phyloP scores from a whole-genome alignment of 2,113 vertebrate species.

The Eptesicus fuscus region DNA sequence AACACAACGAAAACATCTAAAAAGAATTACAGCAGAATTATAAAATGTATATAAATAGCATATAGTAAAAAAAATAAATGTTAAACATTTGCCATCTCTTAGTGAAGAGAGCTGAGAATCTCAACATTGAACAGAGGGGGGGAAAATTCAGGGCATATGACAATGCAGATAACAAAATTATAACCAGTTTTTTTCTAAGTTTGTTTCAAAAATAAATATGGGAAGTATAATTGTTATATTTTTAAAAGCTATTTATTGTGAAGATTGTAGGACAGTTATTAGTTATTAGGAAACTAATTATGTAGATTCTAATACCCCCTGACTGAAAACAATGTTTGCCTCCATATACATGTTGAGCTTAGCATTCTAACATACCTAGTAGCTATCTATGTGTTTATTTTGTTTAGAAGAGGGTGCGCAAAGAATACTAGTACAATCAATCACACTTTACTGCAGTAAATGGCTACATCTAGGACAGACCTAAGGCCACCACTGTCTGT shows the following conservation, averaged over 20 bases:
- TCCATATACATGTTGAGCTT: neutral
- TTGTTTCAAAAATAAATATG: neutral
- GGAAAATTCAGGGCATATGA: neutral
- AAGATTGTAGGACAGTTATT: slow-evolving; percentile 10
- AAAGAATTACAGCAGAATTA: slow-evolving; percentile 37
- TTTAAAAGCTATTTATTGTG: slow-evolving; percentile 31
- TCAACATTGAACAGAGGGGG: neutral
- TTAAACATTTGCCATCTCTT: neutral
- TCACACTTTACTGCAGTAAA: neutral
- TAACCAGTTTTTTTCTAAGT: neutral
- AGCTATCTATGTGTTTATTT: slow-evolving; percentile 33
- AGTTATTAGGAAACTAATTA: slow-evolving; percentile 21
- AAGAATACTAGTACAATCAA: neutral
- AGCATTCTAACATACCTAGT: slow-evolving; percentile 27
- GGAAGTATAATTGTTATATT: neutral
- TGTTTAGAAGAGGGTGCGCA: neutral
- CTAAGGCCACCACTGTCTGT: neutral
- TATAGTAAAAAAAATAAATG: neutral
- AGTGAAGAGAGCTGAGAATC: neutral
- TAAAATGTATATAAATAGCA: neutral
- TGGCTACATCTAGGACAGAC: neutral
- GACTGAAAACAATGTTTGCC: slow-evolving; percentile 38
- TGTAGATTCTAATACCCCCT: neutral
- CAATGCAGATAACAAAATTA: neutral
- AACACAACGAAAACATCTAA: slow-evolving; percentile 43